Evolutionary conservation across 2,797 vertebrate species (phyloP), one percentile per base, ranked within the genome.

Genomic region (Melanotaenia parkinsoni): DNA sequence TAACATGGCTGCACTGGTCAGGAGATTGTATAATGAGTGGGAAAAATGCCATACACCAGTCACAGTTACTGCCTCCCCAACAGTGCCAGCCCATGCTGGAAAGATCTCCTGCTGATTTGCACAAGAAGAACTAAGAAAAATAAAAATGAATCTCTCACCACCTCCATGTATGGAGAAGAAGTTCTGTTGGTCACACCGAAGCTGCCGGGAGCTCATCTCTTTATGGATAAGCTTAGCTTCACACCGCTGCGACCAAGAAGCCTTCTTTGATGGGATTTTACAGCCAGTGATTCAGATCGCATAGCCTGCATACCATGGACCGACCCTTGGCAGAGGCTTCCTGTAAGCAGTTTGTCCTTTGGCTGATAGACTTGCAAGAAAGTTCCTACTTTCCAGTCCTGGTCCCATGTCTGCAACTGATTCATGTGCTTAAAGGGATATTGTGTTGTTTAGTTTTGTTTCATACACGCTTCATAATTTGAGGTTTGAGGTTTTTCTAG

Each of bases 211-310:
- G 81, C 85, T 90, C 84, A 83, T 88, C 84, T 89, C 88, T 76
- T 80, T 77, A 74, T 76, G 83, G 73, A 85, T 77, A 76, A 82
- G 86, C 85, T 91, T 86, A 84, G 82, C 76, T 84, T 85, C 81
- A 88, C 85, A 85, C 86, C 47, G 65, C 84, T 85, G 80, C 69
- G 85, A 86, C 76, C 85, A 69, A 78, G 81, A 78, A 78, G 65
- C 59, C 78, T 85, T 79, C 86, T 92, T 93, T 93, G 92, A 93
- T 91, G 87, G 91, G 91, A 92, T 93, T 93, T 92, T 85, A 87
- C 78, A 89, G 88, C 75, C 86, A 84, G 74, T 90, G 90, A 87
- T 89, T 84, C 88, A 80, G 80, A 86, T 89, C 77, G 57, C 86
- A 86, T 89, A 81, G 83, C 82, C 89, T 82, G 74, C 91, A 93